Conservation (phyloP, 2,113 vertebrate genomes). For the Petrocephalus microphthalmus region DNA sequence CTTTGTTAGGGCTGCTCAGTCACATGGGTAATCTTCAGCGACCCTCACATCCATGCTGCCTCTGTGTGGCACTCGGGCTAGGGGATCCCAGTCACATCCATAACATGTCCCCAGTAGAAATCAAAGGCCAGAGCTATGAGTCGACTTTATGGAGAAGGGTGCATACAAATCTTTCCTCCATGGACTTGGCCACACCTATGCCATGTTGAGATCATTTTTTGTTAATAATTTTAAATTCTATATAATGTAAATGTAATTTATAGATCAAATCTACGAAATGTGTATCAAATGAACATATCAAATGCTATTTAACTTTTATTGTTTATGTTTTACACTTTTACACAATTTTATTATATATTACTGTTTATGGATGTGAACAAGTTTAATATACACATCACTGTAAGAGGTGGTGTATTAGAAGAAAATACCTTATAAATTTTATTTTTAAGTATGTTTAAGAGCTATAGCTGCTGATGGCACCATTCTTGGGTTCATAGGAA, state of each 20-base stretch:
- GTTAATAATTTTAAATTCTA: not conserved
- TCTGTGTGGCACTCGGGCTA: not conserved
- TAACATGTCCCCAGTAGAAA: not conserved
- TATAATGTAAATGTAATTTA: not conserved
- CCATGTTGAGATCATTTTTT: too few species aligned
- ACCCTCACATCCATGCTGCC: not conserved
- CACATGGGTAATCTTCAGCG: constrained; percentile 5
- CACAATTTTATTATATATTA: too few species aligned
- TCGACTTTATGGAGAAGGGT: not conserved
- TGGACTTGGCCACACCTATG: not conserved
- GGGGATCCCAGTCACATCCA: constrained; percentile 2
- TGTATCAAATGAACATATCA: not conserved
- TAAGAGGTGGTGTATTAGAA: too few species aligned
- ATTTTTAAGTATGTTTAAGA: not conserved
- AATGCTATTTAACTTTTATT: not conserved
- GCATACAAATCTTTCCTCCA: not conserved
- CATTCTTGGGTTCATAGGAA: not conserved
- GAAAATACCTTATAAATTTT: too few species aligned
- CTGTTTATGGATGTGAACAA: too few species aligned
- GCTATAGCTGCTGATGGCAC: not conserved
- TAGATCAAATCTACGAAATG: not conserved
- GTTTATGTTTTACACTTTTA: not conserved
- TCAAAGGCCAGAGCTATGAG: not conserved
- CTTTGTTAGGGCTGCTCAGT: constrained; percentile 19
- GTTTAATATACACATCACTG: too few species aligned